These are phyloP conservation scores for Masticophis lateralis DNA, from an alignment of 2,797 vertebrate genomes.

Conservation along the genomic window DNA sequence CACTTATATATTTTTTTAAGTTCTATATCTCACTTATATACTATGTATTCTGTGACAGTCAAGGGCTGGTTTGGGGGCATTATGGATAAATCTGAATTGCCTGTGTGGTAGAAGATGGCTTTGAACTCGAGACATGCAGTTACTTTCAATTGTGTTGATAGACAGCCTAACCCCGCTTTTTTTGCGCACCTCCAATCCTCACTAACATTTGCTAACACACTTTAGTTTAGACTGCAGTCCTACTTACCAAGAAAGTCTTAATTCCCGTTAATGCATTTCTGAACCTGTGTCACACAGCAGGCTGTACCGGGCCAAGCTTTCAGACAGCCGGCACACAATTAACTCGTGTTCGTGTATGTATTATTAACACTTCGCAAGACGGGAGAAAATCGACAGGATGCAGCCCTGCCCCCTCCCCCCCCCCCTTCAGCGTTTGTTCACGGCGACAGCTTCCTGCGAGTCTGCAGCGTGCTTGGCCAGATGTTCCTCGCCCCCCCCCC, in stretches of 20 bases:
- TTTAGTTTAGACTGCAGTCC: not conserved
- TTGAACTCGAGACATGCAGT: not conserved
- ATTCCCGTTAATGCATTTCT: not conserved
- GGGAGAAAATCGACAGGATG: not conserved
- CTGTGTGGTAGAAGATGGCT: not conserved
- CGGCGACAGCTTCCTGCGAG: not conserved
- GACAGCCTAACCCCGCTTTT: not conserved
- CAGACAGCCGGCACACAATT: not conserved
- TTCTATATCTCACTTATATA: not conserved
- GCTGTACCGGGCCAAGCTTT: not conserved
- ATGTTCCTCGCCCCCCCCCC: not conserved
- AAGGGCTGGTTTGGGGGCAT: not conserved
- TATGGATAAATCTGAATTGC: not conserved
- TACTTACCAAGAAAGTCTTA: not conserved
- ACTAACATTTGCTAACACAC: not conserved
- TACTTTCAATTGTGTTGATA: not conserved
- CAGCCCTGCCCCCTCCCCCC: not conserved
- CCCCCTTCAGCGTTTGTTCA: not conserved
- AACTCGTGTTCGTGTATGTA: not conserved
- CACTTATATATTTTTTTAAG: not conserved
- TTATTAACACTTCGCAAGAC: not conserved
- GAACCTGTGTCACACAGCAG: not conserved
- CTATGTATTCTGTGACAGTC: not conserved
- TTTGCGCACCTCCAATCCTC: not conserved
- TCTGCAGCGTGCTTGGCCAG: conserved; percentile 2